Evolutionary conservation across 64 coral and sea anemone genomes (phyloP), one percentile per base, ranked within the genome.

Genomic region (Cladopsammia gracilis): DNA sequence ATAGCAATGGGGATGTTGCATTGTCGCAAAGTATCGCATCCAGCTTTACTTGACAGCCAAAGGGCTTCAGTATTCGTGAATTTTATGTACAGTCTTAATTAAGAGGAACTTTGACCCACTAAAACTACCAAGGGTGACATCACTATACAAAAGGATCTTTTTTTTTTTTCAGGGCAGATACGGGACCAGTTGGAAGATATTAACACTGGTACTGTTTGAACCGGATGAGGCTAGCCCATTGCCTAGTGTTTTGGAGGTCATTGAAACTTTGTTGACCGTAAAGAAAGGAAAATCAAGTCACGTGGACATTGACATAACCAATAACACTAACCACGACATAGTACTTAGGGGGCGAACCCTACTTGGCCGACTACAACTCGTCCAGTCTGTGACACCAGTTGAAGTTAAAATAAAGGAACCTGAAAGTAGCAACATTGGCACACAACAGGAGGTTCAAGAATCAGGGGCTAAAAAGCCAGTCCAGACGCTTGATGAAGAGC

Each of bases 121-220:
- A 70, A 70, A 18, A 70, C 20, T 18, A 48, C 45, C 12, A 76
- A 76, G 73, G 11, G 3, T 49, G 73, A 26, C 18, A 78, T 54
- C 16, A 52, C 20, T 54, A 13, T 78, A 6, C 76, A 5, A 0
- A 78, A 45, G 1, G 48, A 4, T 13, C 14, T 5, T n/a, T 8
- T 7, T 47, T 78, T 7, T 23, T 48, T 10, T 78, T 57, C 42
- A 57, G 79, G 26, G 81, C 60, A 16, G 45, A 85, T 45, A 85
- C 45, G 7, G 81, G 43, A 46, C 81, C 81, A 48, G n/a, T 85
- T 19, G 56, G 64, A 3, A 42, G 16, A 26, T 45, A 62, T 25
- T n/a, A n/a, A 62, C 54, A 11, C 54, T 8, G 13, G 79, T 83
- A 42, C 79, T 83, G 56, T 83, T 83, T 64, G 79, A 83, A 83